These are phyloP conservation scores for Amazona guildingii DNA, from an alignment of 2,113 vertebrate genomes.

Conservation along the genomic window DNA sequence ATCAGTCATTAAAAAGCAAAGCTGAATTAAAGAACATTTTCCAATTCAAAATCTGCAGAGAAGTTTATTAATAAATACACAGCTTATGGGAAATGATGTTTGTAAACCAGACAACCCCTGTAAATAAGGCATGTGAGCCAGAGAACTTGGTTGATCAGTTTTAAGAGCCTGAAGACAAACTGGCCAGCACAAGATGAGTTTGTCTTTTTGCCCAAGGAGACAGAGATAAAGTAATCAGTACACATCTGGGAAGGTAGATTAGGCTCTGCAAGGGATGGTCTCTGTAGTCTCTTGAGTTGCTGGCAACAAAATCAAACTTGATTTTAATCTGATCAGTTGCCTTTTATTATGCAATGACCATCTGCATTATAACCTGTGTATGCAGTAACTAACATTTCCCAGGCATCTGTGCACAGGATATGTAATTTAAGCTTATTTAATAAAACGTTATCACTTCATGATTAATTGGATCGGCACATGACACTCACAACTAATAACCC, in stretches of 20 bases:
- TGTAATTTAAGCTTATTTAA: slow-evolving; percentile 32
- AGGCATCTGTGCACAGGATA: slow-evolving; percentile 24
- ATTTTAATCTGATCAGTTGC: not conserved
- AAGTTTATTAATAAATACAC: not conserved
- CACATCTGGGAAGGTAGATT: not conserved
- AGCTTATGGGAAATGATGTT: not conserved
- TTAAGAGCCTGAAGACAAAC: not conserved
- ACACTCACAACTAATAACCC: slow-evolving; percentile 33
- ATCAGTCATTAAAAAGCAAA: not conserved
- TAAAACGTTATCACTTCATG: slow-evolving; percentile 12
- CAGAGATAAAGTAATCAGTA: not conserved
- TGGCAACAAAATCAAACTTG: not conserved
- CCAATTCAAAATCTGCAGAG: not conserved
- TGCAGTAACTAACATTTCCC: slow-evolving; percentile 20
- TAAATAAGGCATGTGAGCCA: not conserved
- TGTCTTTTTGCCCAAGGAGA: not conserved
- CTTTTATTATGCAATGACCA: not conserved
- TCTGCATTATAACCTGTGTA: not conserved
- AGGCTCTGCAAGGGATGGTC: not conserved
- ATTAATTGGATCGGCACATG: slow-evolving; percentile 45
- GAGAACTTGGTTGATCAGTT: not conserved
- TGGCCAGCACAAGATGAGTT: not conserved
- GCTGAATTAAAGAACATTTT: not conserved
- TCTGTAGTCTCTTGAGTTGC: not conserved
- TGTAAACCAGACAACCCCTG: not conserved